These are phyloP conservation scores for Thalassaphorura encarpata DNA, from an alignment of 1,140 invertebrate species.

Conservation along the genomic window DNA sequence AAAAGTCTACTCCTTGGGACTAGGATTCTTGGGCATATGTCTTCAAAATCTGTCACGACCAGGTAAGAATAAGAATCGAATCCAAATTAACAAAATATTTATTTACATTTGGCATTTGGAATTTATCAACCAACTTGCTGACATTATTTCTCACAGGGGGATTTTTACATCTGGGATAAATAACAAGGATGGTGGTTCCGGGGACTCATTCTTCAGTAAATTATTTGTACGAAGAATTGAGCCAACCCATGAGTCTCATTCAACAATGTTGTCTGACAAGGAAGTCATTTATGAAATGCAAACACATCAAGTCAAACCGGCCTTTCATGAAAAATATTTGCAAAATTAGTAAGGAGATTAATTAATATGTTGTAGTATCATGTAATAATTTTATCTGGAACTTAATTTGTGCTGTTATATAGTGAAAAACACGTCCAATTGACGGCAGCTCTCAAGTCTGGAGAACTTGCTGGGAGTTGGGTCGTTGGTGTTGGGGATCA, in stretches of 20 bases:
- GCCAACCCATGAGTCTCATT: conserved; percentile 89
- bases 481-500: conserved; percentile 91
- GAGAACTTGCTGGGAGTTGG: conserved; percentile 72
- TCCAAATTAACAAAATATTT: too few species aligned
- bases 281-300: conserved; percentile 88
- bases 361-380: conserved; percentile 15
- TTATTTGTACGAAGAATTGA: conserved; percentile 80
- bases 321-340: conserved; percentile 72
- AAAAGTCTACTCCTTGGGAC: too few species aligned
- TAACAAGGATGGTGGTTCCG: too few species aligned
- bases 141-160: too few species aligned
- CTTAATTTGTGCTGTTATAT: conserved; percentile 25
- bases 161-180: too few species aligned
- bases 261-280: conserved; percentile 85
- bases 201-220: conserved; percentile 84
- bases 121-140: too few species aligned
- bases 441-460: conserved; percentile 61
- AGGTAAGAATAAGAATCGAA: too few species aligned
- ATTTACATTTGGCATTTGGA: too few species aligned
- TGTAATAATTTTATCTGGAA: conserved; percentile 15
- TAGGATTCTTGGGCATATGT: too few species aligned
- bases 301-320: conserved; percentile 86
- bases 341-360: conserved; percentile 71
- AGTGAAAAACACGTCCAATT: conserved; percentile 72
- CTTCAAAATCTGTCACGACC: too few species aligned